These are phyloP conservation scores for Festucalex cinctus DNA, from an alignment of 2,113 vertebrate species.

Conservation along the genomic window DNA sequence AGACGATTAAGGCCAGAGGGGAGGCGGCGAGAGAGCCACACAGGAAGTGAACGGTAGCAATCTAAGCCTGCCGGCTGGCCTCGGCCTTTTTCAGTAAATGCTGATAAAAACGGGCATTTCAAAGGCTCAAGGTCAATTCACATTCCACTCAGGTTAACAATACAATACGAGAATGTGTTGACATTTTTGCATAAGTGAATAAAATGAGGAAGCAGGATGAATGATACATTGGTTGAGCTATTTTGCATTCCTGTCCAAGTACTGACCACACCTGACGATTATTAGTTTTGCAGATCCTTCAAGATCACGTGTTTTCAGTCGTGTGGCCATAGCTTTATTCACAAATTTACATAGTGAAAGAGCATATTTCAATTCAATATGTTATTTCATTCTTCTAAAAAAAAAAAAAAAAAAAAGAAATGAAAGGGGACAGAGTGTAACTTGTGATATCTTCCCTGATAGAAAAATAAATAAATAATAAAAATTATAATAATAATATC, in stretches of 20 bases:
- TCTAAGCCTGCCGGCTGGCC: constrained; percentile 29
- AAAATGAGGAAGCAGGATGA: neutral
- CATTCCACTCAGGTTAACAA: constrained; percentile 6
- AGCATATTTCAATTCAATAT: too few relatives aligned
- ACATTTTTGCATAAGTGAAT: neutral
- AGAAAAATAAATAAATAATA: too few relatives aligned
- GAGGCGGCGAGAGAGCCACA: constrained; percentile 1
- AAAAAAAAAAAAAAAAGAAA: too few relatives aligned
- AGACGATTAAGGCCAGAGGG: constrained; percentile 47
- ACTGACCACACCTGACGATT: neutral
- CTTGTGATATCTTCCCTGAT: too few relatives aligned
- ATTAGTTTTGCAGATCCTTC: too few relatives aligned
- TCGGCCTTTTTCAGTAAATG: constrained; percentile 40
- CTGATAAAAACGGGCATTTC: constrained; percentile 19
- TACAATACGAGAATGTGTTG: neutral
- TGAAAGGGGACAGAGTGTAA: too few relatives aligned
- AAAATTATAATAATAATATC: too few relatives aligned
- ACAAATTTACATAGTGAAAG: neutral
- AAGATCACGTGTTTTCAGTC: neutral
- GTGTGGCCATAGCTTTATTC: neutral
- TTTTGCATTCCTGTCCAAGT: neutral
- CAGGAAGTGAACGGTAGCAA: constrained; percentile 17
- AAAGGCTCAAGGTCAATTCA: constrained; percentile 4
- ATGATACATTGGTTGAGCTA: neutral
- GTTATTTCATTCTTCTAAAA: too few relatives aligned